Conservation (phyloP, 2,797 vertebrate genomes). For the Crenichthys baileyi region DNA sequence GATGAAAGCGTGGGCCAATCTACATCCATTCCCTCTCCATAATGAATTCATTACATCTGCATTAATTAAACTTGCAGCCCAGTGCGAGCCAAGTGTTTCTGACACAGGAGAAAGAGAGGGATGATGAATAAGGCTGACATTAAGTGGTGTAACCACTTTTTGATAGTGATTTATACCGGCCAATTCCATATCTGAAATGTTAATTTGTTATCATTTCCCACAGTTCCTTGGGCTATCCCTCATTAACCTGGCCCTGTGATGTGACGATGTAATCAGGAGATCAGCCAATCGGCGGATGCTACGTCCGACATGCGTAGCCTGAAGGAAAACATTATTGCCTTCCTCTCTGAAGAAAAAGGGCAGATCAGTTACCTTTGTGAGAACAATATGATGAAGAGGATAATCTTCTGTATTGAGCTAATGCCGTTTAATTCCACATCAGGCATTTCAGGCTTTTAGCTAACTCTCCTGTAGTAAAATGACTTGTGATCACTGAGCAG, state of each 20-base stretch:
- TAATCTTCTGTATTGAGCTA: conserved; percentile 42
- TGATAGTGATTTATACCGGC: conserved; percentile 79
- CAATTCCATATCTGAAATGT: conserved; percentile 81
- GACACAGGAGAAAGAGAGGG: conserved; percentile 55
- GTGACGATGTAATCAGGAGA: conserved; percentile 74
- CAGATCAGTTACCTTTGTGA: conserved; percentile 49
- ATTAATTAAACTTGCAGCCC: conserved; percentile 74
- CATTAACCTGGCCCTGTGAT: conserved; percentile 72
- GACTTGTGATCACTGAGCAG: conserved; percentile 53
- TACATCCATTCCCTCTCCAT: conserved; percentile 65
- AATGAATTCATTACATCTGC: conserved; percentile 79
- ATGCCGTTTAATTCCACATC: conserved; percentile 47
- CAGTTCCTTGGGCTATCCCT: conserved; percentile 77
- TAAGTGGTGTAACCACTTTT: conserved; percentile 77
- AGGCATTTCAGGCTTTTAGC: conserved; percentile 33
- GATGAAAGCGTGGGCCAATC: conserved; percentile 63
- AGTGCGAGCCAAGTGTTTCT: conserved; percentile 68
- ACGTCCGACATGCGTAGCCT: conserved; percentile 17
- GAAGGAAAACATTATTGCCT: conserved; percentile 41
- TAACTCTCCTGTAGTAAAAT: conserved; percentile 16
- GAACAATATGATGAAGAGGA: conserved; percentile 39
- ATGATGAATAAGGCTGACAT: conserved; percentile 77
- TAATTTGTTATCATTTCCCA: conserved; percentile 84
- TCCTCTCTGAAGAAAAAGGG: conserved; percentile 37
- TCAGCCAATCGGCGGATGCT: conserved; percentile 66